Base-by-base conservation (phyloP, 2,113 vertebrate species). In the Cathartes aura region DNA sequence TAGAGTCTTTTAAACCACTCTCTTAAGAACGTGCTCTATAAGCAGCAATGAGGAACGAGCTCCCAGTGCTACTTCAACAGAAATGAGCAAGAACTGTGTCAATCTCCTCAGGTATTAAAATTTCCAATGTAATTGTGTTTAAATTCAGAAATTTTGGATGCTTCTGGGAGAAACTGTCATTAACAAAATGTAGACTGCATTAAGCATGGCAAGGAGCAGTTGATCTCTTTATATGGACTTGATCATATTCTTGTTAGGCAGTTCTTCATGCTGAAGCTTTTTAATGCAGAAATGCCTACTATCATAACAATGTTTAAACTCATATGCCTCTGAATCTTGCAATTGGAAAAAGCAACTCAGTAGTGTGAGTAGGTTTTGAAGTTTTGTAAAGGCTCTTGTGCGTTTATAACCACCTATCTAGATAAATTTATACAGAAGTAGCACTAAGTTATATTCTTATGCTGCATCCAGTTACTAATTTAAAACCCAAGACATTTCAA, bases 181-280 rank as follows among this genome's bases (percentile, higher is more conserved):
- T 92, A 82, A 63, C 15, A 91, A 52, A 70, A 88, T 22, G 59
- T 53, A 64, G 36, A 63, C 12, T 66, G 64, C 55, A 30, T 81
- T 94, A 92, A 81, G 58, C 36, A 87, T 93, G 68, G 21, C 27
- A 97, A 59, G 47, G 60, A 93, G 90, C 52, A 90, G 36, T 38
- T 83, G 60, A 75, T 50, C 34, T 92, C 83, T 95, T 97, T 93
- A 87, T 91, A 80, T 7, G 19, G 62, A 43, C 63, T 87, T 67
- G 47, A 80, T 45, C 90, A 22, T 76, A 14, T 47, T 97, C 79
- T 93, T 85, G 56, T 36, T 60, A 80, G 15, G 18, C 53, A 47
- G 50, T 26, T 90, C 59, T 79, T 85, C 56, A 73, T 75, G 62
- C 74, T 63, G 79, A 56, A 64, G 67, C 47, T 94, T 96, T 97